Base-by-base conservation (phyloP, 2,888 invertebrate genomes). In the Andrena fulva region DNA sequence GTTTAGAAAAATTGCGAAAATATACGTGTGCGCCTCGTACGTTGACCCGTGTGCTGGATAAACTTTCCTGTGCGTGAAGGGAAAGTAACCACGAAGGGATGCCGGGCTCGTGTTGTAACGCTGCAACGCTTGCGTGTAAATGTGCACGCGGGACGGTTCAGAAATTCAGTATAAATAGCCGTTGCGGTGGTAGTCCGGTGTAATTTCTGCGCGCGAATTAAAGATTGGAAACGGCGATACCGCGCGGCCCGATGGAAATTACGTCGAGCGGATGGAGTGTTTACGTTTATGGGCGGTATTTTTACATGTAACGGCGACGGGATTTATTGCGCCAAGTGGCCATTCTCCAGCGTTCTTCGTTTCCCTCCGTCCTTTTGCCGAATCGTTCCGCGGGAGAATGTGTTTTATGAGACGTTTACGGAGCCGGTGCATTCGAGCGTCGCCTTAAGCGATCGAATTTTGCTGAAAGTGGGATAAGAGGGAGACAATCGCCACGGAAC, bases 391-490 rank as follows among this genome's bases (percentile, higher is more conserved):
- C 50, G 54, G 64, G 68, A 33, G 59, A 77, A 66, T 63, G 81
- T 67, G 67, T 77, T 85, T 85, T 85, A 84, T 68, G 85, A 72
- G 77, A 84, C 69, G 77, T 69, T 78, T 67, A 63, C 75, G 66
- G 56, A 68, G 70, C 42, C 42, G 35, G 60, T 35, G 29, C 66
- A 48, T 42, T 59, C 78, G 59, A 70, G 84, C 72, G 73, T 81
- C 64, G 78, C 72, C 80, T 72, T 73, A 81, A 81, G 74, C 84
- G 85, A 85, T 84, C 81, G 81, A 81, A 84, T 85, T 78, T 78
- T 70, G 66, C 59, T 52, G 75, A 64, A 76, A 69, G 62, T 62
- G 54, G 69, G 75, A 76, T 63, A 75, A 72, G 75, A 80, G 78
- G 76, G 72, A 78, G 84, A 80, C 77, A 75, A 84, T 81, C 70